Percentiles rank a stretch among this genome's conserved stretches.
These are phyloP conservation scores for Pyrocoelia pectoralis DNA, from an alignment of 2,888 invertebrate species.

Conservation along the genomic window DNA sequence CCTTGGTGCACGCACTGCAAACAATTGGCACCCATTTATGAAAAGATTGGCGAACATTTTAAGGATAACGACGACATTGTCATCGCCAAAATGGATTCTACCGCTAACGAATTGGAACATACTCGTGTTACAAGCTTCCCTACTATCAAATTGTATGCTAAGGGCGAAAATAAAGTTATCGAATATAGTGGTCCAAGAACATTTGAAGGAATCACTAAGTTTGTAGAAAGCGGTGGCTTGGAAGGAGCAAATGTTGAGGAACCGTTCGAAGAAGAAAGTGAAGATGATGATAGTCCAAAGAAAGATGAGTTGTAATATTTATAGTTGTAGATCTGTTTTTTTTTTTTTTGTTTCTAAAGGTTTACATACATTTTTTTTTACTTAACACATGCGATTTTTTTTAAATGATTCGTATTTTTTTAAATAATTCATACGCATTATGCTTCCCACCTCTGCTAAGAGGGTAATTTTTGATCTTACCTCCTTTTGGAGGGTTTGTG, in stretches of 20 bases:
- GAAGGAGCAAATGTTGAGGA: conserved; percentile 75
- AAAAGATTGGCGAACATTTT: conserved; percentile 86
- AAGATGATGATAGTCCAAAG: conserved; percentile 76
- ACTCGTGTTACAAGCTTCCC: conserved; percentile 95
- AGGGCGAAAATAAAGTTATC: conserved; percentile 84
- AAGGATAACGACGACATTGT: conserved; percentile 82
- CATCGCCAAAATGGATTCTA: conserved; percentile 99
- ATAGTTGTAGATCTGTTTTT: conserved; percentile 26
- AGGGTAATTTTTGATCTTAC: conserved; percentile 20
- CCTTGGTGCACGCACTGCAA: conserved; percentile 99
- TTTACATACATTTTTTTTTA: conserved; percentile 24
- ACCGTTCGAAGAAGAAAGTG: conserved; percentile 69
- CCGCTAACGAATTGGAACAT: conserved; percentile 96
- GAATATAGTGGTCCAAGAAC: conserved; percentile 97
- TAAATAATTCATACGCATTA: conserved; percentile 25
- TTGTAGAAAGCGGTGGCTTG: conserved; percentile 90
- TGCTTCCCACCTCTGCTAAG: conserved; percentile 25
- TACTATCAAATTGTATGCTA: conserved; percentile 93
- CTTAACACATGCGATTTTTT: conserved; percentile 26
- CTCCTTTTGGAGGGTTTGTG: conserved; percentile 45
- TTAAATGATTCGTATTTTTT: conserved; percentile 20
- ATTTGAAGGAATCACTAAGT: conserved; percentile 90
- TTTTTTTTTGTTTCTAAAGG: conserved; percentile 16
- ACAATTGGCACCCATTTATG: conserved; percentile 96
- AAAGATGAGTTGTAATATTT: conserved; percentile 80